A percentile compares a stretch with the other conserved stretches of the same genome.
These are phyloP conservation scores for Rhorus exstirpatorius DNA, from an alignment of 2,888 invertebrate species.

Conservation along the genomic window DNA sequence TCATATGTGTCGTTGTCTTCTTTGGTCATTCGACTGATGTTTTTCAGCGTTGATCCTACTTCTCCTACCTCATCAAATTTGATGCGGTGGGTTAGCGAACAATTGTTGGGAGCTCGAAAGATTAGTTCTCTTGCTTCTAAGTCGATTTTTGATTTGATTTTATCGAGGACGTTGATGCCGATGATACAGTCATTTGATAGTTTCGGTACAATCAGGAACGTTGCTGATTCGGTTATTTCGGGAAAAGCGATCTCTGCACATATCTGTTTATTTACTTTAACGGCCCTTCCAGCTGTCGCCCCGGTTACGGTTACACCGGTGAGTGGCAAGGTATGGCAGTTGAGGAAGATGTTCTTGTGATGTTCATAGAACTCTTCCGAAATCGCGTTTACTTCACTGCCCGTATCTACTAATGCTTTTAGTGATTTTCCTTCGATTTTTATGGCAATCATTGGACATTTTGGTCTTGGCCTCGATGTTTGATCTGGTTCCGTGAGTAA, in stretches of 20 bases:
- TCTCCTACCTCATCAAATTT: neutral
- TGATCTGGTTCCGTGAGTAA: too few relatives aligned
- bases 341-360: too few relatives aligned
- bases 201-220: neutral
- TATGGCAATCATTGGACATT: too few relatives aligned
- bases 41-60: neutral
- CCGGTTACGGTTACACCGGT: constrained; percentile 8
- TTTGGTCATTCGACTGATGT: neutral
- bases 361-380: too few relatives aligned
- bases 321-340: neutral
- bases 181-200: neutral
- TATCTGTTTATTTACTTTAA: constrained; percentile 1
- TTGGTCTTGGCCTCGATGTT: too few relatives aligned
- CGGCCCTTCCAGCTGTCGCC: neutral
- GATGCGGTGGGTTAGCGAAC: neutral
- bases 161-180: neutral
- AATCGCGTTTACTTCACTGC: too few relatives aligned
- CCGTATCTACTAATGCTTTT: too few relatives aligned
- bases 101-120: neutral
- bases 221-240: neutral
- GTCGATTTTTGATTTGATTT: constrained; percentile 15
- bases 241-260: neutral
- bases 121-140: constrained; percentile 2
- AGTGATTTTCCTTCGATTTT: too few relatives aligned
- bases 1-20: neutral